Conservation (phyloP, 2,113 vertebrate species). For the Oryctolagus cuniculus region mOryCun1.1 NC_091442.1:85080501-85081000, state of each 20-base stretch:
- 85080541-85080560: background rate
- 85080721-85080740: background rate
- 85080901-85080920: background rate
- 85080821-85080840: background rate
- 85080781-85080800: background rate
- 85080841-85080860: background rate
- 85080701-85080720: background rate
- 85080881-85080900: background rate
- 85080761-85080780: background rate
- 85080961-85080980: background rate
- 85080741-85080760: background rate
- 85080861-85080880: background rate
- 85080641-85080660: background rate
- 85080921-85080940: background rate
- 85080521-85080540: background rate
- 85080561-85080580: conserved; percentile 34
- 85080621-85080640: conserved; percentile 1
- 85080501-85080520: background rate
- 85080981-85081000: background rate
- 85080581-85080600: background rate
- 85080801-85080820: background rate
- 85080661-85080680: conserved; percentile 16
- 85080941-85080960: background rate
- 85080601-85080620: background rate
- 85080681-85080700: background rate